A percentile compares a stretch with the other conserved stretches of the same genome.
Evolutionary conservation across 2,888 invertebrate genomes (phyloP).

Genomic region (Phortica magna): DNA sequence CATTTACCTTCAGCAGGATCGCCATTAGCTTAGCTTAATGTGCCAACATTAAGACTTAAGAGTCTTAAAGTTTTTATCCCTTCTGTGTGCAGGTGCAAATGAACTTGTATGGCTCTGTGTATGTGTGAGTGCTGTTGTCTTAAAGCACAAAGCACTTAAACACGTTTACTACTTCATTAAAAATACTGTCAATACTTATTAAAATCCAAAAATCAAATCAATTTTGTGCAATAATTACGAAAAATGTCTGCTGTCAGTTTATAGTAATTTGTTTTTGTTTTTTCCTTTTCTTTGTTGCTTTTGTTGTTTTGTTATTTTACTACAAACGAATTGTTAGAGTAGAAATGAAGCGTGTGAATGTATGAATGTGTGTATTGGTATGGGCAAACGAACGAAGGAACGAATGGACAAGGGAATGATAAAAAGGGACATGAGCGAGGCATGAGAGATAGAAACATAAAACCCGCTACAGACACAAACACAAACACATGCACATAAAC

Average conservation of each 20-base stretch:
- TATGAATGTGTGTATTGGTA: background rate
- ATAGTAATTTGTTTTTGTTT: constrained; percentile 40
- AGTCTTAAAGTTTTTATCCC: no score
- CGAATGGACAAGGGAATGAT: background rate
- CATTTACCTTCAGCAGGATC: no score
- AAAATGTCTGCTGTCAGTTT: constrained; percentile 65
- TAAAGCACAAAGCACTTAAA: constrained; percentile 5
- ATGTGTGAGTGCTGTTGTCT: background rate
- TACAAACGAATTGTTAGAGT: background rate
- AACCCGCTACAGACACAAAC: background rate
- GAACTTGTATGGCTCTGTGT: background rate
- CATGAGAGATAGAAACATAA: background rate
- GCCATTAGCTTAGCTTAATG: no score
- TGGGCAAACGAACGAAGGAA: background rate
- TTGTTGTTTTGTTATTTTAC: background rate
- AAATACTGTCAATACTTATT: constrained; percentile 70
- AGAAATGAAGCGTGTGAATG: background rate
- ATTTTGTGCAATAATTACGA: constrained; percentile 68
- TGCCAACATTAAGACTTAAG: background rate
- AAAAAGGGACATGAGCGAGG: background rate
- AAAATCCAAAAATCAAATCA: constrained; percentile 63
- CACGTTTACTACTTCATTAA: constrained; percentile 56
- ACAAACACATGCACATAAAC: constrained; percentile 38
- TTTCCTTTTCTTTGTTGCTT: constrained; percentile 43
- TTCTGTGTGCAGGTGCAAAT: background rate